These are phyloP conservation scores for Orchestia grillus DNA, from an alignment of 1,140 invertebrate genomes.

Conservation along the genomic window DNA sequence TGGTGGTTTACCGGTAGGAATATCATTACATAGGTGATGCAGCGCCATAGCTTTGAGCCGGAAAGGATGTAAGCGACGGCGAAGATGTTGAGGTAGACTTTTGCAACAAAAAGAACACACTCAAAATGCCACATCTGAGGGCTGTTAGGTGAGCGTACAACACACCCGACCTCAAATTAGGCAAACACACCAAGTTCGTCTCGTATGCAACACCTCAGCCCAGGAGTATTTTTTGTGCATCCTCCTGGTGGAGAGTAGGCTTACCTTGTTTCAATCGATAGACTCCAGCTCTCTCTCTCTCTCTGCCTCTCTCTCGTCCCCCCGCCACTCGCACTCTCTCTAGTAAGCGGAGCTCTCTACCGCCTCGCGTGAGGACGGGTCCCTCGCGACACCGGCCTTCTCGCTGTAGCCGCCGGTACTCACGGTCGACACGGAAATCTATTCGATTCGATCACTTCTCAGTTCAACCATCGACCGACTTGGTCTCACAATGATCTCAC, in stretches of 20 bases:
- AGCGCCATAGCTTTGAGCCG: no score
- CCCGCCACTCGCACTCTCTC: neutral
- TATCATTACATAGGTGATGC: no score
- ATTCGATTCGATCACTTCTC: no score
- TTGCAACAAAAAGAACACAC: neutral
- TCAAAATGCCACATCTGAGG: neutral
- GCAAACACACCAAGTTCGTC: neutral
- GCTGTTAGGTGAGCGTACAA: neutral
- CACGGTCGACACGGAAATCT: neutral
- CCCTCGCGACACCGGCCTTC: neutral
- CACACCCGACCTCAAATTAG: neutral
- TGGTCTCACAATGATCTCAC: no score
- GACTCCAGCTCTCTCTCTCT: neutral
- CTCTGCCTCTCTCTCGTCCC: neutral
- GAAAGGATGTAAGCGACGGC: no score
- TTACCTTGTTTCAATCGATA: slow-evolving; percentile 9
- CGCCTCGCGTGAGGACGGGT: neutral
- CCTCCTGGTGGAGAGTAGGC: neutral
- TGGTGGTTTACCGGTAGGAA: no score
- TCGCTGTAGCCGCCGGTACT: neutral
- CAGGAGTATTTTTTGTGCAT: neutral
- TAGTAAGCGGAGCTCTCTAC: neutral
- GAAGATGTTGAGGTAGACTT: no score
- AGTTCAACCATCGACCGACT: no score
- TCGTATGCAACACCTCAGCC: neutral